These are phyloP conservation scores for Notodonta dromedarius DNA, from an alignment of 2,888 invertebrate genomes.

Conservation along the genomic window DNA sequence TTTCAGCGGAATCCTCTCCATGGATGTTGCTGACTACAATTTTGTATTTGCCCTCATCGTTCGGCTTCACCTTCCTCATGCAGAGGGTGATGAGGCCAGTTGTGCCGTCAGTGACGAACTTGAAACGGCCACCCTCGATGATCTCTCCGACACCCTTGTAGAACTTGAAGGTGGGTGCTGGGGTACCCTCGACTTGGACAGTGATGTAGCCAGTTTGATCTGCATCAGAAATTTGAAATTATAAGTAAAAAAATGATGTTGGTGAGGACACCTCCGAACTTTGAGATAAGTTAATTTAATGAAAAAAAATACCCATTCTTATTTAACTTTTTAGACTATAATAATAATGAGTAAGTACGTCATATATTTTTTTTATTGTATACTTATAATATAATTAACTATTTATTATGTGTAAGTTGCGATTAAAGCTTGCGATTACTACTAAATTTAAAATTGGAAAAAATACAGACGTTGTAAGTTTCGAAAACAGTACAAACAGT, in stretches of 20 bases:
- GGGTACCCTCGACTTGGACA: constrained; percentile 96
- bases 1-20: constrained; percentile 98
- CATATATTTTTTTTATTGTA: too few species aligned
- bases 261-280: too few species aligned
- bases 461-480: too few species aligned
- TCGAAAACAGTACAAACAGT: too few species aligned
- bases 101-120: constrained; percentile 97
- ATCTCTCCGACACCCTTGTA: constrained; percentile 97
- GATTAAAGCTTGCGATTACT: too few species aligned
- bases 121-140: constrained; percentile 97
- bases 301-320: too few species aligned
- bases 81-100: constrained; percentile 96
- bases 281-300: too few species aligned
- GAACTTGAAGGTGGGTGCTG: constrained; percentile 97
- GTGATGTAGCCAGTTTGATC: constrained; percentile 97
- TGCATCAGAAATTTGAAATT: constrained; percentile 55
- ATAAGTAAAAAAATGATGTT: not conserved
- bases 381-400: too few species aligned
- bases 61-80: constrained; percentile 97
- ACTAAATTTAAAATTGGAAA: too few species aligned
- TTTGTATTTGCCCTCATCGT: constrained; percentile 98
- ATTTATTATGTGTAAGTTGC: too few species aligned
- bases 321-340: too few species aligned
- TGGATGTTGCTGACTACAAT: constrained; percentile 96
- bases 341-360: too few species aligned